Conservation (phyloP, 2,797 vertebrate genomes). For the Neomorphus geoffroyi region DNA sequence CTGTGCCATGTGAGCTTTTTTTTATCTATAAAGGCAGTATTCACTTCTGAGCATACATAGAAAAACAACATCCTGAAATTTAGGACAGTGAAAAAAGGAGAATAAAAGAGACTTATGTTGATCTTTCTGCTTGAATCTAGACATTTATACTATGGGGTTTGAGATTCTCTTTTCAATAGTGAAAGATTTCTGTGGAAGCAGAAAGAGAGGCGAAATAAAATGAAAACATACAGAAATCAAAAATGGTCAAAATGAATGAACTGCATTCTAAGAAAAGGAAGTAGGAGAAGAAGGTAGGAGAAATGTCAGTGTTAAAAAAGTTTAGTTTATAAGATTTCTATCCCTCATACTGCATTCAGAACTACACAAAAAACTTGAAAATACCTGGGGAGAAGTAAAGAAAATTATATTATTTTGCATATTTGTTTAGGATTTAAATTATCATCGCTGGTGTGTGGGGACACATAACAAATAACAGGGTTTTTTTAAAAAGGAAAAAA, state of each 20-base stretch:
- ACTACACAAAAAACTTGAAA: neutral
- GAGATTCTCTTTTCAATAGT: neutral
- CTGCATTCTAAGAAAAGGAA: neutral
- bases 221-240: neutral
- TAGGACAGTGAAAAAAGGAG: neutral
- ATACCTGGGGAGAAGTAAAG: neutral
- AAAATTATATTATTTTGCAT: neutral
- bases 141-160: neutral
- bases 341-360: neutral
- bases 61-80: neutral
- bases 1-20: neutral
- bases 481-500: no score
- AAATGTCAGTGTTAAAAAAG: neutral
- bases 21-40: neutral
- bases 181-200: neutral
- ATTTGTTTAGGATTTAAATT: neutral
- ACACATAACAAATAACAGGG: neutral
- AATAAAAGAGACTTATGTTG: neutral
- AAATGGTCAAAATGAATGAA: neutral
- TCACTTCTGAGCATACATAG: fast-evolving
- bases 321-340: neutral
- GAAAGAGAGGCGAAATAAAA: neutral
- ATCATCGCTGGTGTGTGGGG: fast-evolving
- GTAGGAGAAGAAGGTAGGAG: neutral
- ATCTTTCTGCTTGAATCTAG: neutral